Evolutionary conservation across 2,888 invertebrate genomes (phyloP), one percentile per base, ranked within the genome.

Genomic region (Eupithecia dodoneata): DNA sequence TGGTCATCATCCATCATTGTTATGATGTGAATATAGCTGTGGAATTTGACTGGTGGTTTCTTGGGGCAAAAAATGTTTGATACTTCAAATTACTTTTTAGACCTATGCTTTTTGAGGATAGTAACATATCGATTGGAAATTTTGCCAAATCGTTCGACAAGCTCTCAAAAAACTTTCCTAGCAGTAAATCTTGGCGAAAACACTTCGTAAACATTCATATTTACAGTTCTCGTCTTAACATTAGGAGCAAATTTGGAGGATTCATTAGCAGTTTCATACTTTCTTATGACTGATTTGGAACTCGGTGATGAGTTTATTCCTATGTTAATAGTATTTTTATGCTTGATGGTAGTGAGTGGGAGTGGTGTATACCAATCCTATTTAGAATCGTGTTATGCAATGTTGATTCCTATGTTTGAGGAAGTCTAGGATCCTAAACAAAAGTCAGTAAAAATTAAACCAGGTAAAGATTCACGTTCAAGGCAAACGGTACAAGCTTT

Each of bases 261-360:
- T 75, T 80, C 75, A 81, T 83, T 81, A 79, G 76, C 78, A 41
- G 71, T 75, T 79, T 75, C 69, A 79, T 83, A 86, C 88, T 88
- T 88, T 88, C 88, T 85, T 86, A 84, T 80, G 83, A 76, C 83
- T 85, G 41, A 30, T 83, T 81, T 83, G 84, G 71, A 45, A 65
- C 70, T 44, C n/a, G 59, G 72, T 76, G 73, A 69, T 76, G 75
- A 74, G 66, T 63, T 76, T 74, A 77, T 75, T 77, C n/a, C 63
- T 71, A 73, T 75, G 75, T 69, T 73, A 75, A 76, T 75, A 45
- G 63, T 45, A 73, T 75, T 70, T 73, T 76, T n/a, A 30, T 73
- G 59, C 69, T 70, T 66, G 47, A 45, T 73, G 66, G 73, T 47
- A 73, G 71, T 66, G 77, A 66, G 77, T 77, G 71, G 75, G 77